Base-by-base conservation (phyloP, 1,140 invertebrate species). In the Euglossa dilemma region DNA sequence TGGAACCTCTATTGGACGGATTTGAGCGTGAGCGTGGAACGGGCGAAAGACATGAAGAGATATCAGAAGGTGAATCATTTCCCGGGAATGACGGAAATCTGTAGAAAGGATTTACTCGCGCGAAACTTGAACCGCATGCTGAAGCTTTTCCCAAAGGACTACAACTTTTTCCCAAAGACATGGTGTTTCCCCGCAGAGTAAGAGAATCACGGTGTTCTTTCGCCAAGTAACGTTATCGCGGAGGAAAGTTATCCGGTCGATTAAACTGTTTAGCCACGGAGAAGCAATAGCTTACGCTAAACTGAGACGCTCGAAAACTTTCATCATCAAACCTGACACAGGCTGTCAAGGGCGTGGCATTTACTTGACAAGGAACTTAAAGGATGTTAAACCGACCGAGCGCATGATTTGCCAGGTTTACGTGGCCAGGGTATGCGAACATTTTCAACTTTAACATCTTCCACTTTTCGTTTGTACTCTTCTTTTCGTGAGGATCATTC, bases 1-100 rank as follows among this genome's bases (percentile, higher is more conserved):
- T 99, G 98, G 98, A 98, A 98, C 92, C 95, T 99, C 36, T 97
- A 97, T 88, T 99, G 98, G 98, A 98, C 97, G 0, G 98, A 98
- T 92, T 95, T 96, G 77, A 97, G 97, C 80, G 96, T 98, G 14
- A 96, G 97, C 25, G 95, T 98, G 1, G 97, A 98, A 88, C 94
- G 97, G 72, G 97, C 97, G 7, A 98, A 98, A 93, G 97, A 98
- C 82, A 98, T 99, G 97, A 98, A 98, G 92, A 95, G 97, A 80
- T 98, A 97, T 92, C 97, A 98, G 94, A 97, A 97, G 93, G 97
- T 98, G 36, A 98, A 98, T 91, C 98, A 98, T 93, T 98, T 98
- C 92, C 98, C 98, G n/a, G 97, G 97, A 47, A 98, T 98, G 97
- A 95, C 96, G 80, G 98, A 98, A 93, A 98, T 98, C 85, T 98